Percentiles rank a stretch among this genome's conserved stretches.
phyloP scores from a whole-genome alignment of 2,888 invertebrate species.

The Drosophila fulvimacula region DNA sequence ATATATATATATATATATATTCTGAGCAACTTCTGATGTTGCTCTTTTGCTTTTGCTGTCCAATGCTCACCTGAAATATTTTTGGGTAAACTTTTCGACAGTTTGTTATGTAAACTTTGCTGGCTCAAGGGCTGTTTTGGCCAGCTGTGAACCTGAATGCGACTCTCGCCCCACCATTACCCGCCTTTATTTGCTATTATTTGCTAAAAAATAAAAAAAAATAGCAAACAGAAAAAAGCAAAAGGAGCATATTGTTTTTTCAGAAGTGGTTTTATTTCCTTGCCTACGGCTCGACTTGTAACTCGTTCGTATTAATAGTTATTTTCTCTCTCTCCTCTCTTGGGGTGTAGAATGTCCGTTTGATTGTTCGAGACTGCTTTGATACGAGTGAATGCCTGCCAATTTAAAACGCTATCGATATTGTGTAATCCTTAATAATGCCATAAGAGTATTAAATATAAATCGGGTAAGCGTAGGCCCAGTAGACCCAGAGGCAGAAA shows the following conservation, averaged over 20 bases:
- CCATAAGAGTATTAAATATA: conserved; percentile 19
- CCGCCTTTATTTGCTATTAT: conserved; percentile 40
- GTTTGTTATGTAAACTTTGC: conserved; percentile 65
- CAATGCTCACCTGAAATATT: conserved; percentile 69
- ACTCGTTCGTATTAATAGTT: conserved; percentile 27
- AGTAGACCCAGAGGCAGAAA: conserved; percentile 38
- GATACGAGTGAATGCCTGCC: neutral
- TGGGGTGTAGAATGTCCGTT: neutral
- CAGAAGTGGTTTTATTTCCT: conserved; percentile 33
- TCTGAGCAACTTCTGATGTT: conserved; percentile 59
- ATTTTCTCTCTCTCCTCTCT: conserved; percentile 8
- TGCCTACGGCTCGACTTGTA: conserved; percentile 25
- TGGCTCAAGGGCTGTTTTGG: conserved; percentile 46
- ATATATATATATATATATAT: conserved; percentile 20
- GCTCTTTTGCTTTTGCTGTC: conserved; percentile 42
- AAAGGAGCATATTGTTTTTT: conserved; percentile 34
- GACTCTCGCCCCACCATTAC: conserved; percentile 31
- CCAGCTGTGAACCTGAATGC: conserved; percentile 37
- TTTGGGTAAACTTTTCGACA: conserved; percentile 64
- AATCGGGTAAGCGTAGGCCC: conserved; percentile 13
- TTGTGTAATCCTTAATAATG: neutral
- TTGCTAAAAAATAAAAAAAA: conserved; percentile 13
- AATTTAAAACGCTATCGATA: conserved; percentile 4
- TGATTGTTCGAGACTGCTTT: neutral
- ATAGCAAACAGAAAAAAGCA: no score